phyloP scores from a whole-genome alignment of 2,888 invertebrate genomes.

The Disparrhopalites patrizii region DNA sequence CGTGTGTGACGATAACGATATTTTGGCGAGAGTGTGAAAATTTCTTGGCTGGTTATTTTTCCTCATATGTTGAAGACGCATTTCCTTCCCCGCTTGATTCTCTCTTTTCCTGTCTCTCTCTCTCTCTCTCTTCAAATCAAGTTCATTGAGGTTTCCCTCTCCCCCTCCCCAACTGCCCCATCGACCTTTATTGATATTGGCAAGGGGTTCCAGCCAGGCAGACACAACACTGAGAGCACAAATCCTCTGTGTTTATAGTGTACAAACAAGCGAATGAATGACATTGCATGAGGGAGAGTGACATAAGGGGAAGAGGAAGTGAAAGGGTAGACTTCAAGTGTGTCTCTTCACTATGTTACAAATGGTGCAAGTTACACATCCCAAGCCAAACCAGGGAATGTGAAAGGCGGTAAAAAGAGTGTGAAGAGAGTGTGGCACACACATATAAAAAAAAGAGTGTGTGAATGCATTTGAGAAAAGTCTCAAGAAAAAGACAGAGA shows the following conservation, averaged over 20 bases:
- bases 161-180: constrained; percentile 38
- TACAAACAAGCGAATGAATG: constrained; percentile 18
- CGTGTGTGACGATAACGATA: constrained; percentile 24
- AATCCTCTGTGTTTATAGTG: constrained; percentile 17
- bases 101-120: constrained; percentile 4
- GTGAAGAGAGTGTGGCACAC: no score
- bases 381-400: neutral
- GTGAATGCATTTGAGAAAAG: constrained; percentile 12
- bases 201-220: constrained; percentile 22
- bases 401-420: constrained; percentile 11
- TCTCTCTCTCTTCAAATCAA: constrained; percentile 23
- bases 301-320: neutral
- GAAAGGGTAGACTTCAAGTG: constrained; percentile 1
- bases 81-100: constrained; percentile 22
- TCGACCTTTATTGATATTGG: constrained; percentile 40
- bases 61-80: constrained; percentile 31
- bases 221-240: constrained; percentile 6
- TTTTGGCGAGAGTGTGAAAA: constrained; percentile 36
- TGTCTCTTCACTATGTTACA: constrained; percentile 3
- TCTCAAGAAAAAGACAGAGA: constrained; percentile 12
- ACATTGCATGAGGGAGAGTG: constrained; percentile 5
- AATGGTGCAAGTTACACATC: neutral
- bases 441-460: no score
- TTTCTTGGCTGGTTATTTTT: constrained; percentile 35
- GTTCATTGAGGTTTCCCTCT: constrained; percentile 35